Percentiles rank a stretch among this genome's conserved stretches.
Conservation (phyloP, 2,113 vertebrate genomes). For the Bagarius yarrelli region DNA sequence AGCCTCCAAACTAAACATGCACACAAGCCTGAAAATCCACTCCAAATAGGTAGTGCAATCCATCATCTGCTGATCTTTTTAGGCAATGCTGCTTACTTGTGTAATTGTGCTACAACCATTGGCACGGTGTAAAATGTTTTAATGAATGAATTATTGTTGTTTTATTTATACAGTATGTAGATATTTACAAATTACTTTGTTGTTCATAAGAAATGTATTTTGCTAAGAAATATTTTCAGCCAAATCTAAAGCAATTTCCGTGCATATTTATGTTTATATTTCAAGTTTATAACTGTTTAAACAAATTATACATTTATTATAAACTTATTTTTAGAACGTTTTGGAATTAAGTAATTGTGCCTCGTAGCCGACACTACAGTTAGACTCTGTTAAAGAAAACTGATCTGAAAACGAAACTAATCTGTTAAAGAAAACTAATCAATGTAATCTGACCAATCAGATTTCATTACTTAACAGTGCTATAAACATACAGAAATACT, state of each 20-base stretch:
- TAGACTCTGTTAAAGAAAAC: too few relatives aligned
- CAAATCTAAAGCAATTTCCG: background rate
- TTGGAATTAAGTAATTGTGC: too few relatives aligned
- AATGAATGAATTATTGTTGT: background rate
- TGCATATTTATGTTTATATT: background rate
- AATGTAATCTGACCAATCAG: background rate
- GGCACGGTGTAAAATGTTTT: background rate
- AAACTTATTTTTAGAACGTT: too few relatives aligned
- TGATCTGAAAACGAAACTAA: too few relatives aligned
- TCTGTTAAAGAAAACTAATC: background rate
- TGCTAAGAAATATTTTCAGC: background rate
- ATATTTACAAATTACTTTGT: background rate
- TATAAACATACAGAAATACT: too few relatives aligned
- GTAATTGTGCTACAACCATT: background rate
- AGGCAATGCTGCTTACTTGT: background rate
- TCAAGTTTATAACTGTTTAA: too few relatives aligned
- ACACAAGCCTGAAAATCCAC: background rate
- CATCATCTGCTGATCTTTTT: conserved; percentile 26
- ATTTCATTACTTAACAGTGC: background rate
- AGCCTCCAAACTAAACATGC: conserved; percentile 23
- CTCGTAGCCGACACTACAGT: background rate
- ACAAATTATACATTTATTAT: too few relatives aligned
- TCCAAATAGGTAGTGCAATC: conserved; percentile 16
- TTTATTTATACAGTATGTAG: background rate
- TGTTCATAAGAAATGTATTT: background rate